Evolutionary conservation across 92 coral and sea anemone genomes (phyloP).

Genomic region (Siderastrea radians): DNA sequence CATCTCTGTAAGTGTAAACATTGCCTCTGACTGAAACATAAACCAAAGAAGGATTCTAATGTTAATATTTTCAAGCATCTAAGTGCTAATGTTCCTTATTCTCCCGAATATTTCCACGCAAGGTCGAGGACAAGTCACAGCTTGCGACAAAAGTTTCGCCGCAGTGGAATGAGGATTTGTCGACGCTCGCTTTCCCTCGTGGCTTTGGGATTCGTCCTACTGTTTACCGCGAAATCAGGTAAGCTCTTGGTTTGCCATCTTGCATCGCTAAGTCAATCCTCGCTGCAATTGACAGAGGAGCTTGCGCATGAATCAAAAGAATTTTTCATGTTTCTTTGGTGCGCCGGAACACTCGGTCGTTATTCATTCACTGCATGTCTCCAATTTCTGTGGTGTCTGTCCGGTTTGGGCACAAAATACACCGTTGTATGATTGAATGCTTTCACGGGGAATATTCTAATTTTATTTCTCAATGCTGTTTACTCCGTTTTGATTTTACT

Average conservation of each 20-base stretch:
- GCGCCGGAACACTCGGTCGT: not conserved
- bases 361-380: not conserved
- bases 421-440: not conserved
- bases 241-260: not conserved
- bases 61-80: slow-evolving; percentile 20
- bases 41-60: slow-evolving; percentile 37
- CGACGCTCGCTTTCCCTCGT: slow-evolving; percentile 15
- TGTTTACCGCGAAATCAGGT: slow-evolving; percentile 28
- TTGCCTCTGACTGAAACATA: slow-evolving; percentile 35
- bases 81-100: not conserved
- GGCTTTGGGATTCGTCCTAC: slow-evolving; percentile 5
- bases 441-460: not conserved
- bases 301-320: not conserved
- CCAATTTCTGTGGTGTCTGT: slow-evolving; percentile 13
- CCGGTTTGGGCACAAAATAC: not conserved
- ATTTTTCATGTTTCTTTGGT: slow-evolving; percentile 1
- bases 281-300: not conserved
- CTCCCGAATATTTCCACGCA: slow-evolving; percentile 8
- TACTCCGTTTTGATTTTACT: not conserved
- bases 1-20: slow-evolving; percentile 54
- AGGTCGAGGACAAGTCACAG: slow-evolving; percentile 2
- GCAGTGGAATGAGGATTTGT: slow-evolving; percentile 28
- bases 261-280: not conserved
- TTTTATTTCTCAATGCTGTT: not conserved
- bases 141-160: slow-evolving; percentile 7